Conservation (phyloP, 2,888 invertebrate species). For the Gandaritis pyraliata region DNA sequence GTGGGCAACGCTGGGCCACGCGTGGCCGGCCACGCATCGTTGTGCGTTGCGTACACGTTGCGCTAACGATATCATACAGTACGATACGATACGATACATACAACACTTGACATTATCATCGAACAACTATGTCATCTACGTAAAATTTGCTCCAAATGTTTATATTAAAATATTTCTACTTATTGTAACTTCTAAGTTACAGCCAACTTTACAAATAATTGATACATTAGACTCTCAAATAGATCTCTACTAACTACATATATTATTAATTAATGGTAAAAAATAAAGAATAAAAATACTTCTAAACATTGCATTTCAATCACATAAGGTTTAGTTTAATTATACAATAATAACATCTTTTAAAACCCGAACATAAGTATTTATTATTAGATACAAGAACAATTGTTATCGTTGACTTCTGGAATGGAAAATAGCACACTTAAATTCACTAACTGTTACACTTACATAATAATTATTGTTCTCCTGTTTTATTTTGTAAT, state of each 20-base stretch:
- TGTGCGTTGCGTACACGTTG: constrained; percentile 83
- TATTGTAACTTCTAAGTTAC: constrained; percentile 84
- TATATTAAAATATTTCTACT: constrained; percentile 84
- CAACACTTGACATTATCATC: constrained; percentile 83
- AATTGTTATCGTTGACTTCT: constrained; percentile 83
- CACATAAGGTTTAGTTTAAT: constrained; percentile 84
- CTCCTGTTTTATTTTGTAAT: constrained; percentile 82
- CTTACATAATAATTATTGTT: constrained; percentile 85
- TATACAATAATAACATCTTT: constrained; percentile 83
- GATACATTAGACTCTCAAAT: constrained; percentile 85
- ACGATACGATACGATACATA: constrained; percentile 70
- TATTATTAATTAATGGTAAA: constrained; percentile 83
- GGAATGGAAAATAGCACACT: constrained; percentile 85
- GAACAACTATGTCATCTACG: constrained; percentile 83
- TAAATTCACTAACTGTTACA: constrained; percentile 84
- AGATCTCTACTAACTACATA: constrained; percentile 81
- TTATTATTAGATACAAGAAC: constrained; percentile 67
- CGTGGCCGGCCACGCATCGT: constrained; percentile 59
- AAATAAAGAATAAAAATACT: constrained; percentile 85
- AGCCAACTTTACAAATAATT: constrained; percentile 85
- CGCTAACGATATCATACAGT: constrained; percentile 66
- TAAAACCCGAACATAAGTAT: constrained; percentile 81
- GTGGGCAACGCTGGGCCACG: constrained; percentile 35
- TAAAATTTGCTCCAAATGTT: constrained; percentile 84
- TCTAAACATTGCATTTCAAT: constrained; percentile 85